phyloP scores from a whole-genome alignment of 1,140 invertebrate genomes.

The Leptestheria dahalacensis region DNA sequence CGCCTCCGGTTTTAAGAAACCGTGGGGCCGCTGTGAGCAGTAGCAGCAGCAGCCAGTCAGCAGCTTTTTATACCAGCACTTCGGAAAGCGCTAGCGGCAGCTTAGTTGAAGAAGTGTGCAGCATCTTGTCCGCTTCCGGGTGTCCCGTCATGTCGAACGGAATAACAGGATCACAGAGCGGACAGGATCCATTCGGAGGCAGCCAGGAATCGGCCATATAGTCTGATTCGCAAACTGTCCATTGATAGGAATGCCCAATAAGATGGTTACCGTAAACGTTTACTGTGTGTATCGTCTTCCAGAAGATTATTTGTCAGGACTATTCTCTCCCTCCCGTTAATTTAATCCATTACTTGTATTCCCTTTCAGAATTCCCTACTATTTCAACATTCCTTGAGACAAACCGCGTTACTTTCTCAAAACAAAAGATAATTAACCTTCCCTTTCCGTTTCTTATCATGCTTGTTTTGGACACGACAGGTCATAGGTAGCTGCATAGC shows the following conservation, averaged over 20 bases:
- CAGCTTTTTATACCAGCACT: neutral
- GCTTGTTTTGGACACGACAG: too few relatives aligned
- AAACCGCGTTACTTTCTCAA: too few relatives aligned
- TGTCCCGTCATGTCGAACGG: slow-evolving; percentile 14
- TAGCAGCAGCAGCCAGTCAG: slow-evolving; percentile 1
- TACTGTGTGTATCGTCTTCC: neutral
- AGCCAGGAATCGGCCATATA: neutral
- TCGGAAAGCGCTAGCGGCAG: slow-evolving; percentile 5
- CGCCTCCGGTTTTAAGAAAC: neutral
- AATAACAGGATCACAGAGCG: neutral
- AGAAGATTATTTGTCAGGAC: too few relatives aligned
- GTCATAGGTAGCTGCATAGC: too few relatives aligned
- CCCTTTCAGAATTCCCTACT: neutral
- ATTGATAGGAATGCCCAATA: neutral
- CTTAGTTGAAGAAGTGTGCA: slow-evolving; percentile 13
- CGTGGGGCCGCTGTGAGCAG: neutral
- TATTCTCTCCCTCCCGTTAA: neutral
- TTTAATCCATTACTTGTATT: neutral
- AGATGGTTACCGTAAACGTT: neutral
- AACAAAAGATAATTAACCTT: too few relatives aligned
- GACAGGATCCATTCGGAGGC: neutral
- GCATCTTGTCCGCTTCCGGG: slow-evolving; percentile 13
- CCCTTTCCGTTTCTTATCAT: too few relatives aligned
- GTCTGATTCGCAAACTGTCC: too few relatives aligned
- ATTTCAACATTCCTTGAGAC: too few relatives aligned